Percentiles rank a stretch among this genome's conserved stretches.
phyloP scores from a whole-genome alignment of 2,888 invertebrate species.

The Eretmocerus hayati region DNA sequence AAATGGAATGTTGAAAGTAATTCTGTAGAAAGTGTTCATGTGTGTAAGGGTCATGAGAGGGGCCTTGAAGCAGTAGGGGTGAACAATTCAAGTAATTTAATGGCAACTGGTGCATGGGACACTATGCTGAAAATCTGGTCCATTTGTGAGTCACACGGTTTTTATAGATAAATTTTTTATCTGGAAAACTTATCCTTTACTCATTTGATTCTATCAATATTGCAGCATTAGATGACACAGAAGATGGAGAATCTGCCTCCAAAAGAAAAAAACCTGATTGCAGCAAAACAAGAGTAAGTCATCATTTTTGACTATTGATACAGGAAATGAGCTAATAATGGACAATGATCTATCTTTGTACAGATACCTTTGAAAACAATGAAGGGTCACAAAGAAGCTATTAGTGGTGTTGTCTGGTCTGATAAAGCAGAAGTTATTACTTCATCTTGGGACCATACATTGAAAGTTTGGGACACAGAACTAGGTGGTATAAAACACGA shows the following conservation, averaged over 20 bases:
- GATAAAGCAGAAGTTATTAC: slow-evolving; percentile 72
- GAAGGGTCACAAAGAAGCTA: slow-evolving; percentile 86
- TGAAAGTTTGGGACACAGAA: slow-evolving; percentile 90
- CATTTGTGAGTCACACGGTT: slow-evolving; percentile 50
- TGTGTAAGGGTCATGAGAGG: slow-evolving; percentile 86
- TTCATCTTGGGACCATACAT: slow-evolving; percentile 91
- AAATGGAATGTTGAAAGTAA: slow-evolving; percentile 71
- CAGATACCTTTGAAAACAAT: slow-evolving; percentile 79
- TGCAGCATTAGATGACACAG: slow-evolving; percentile 46
- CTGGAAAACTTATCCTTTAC: slow-evolving; percentile 5
- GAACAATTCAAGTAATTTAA: slow-evolving; percentile 57
- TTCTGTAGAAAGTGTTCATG: slow-evolving; percentile 69
- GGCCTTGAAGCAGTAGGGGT: slow-evolving; percentile 84
- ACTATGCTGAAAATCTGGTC: slow-evolving; percentile 89
- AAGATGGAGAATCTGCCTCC: slow-evolving; percentile 54
- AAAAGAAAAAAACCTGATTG: slow-evolving; percentile 57
- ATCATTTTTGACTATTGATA: slow-evolving; percentile 3
- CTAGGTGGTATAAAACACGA: slow-evolving; percentile 76
- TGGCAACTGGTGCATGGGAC: slow-evolving; percentile 91
- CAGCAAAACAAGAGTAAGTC: slow-evolving; percentile 53
- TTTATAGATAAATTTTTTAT: not conserved
- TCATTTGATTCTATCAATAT: slow-evolving; percentile 8
- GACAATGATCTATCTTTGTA: no score
- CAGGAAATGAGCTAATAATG: no score
- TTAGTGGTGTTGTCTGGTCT: slow-evolving; percentile 81